Evolutionary conservation across 2,888 invertebrate genomes (phyloP), one percentile per base, ranked within the genome.

Genomic region (Ormyrus thymus): DNA sequence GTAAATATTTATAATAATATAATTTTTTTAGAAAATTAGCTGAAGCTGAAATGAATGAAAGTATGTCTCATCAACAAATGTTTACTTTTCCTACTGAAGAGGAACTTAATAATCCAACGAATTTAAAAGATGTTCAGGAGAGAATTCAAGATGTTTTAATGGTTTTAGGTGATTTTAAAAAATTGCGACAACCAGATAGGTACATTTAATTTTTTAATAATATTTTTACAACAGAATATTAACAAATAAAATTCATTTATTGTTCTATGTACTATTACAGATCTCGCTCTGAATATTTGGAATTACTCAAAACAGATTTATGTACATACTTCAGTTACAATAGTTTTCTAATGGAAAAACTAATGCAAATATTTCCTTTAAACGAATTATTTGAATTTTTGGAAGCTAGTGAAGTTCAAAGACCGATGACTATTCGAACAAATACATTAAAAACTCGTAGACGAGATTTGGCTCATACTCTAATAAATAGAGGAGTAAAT

Each of bases 251-350:
- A 48, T n/a, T 11, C 13, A 91, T 91, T 91, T 91, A 91, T 91
- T 91, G 91, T 91, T 91, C 91, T 91, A 91, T 91, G 91, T 91
- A 91, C 91, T 91, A 9, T 85, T 89, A 11, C 83, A 94, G 95
- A 85, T 93, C 94, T 2, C 92, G 98, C 51, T 91, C 93, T 78
- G 98, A 98, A 83, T 98, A 99, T 87, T 89, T 95, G 13, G 93
- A 94, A 0, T 91, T 97, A 69, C 91, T 99, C 53, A 92, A 92
- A 74, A 93, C 93, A 84, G 98, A 99, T 91, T 92, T 99, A 69
- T 98, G 98, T 86, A 92, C 93, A 46, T 98, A 98, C 90, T 99
- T 98, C 92, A 97, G 97, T 87, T 99, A 99, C 89, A 99, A 99
- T 91, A 95, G 96, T 76, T 99, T 96, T 89, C 91, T 99, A 13